Base-by-base conservation (phyloP, 1,140 invertebrate species). In the Drosophila baimaii region DNA sequence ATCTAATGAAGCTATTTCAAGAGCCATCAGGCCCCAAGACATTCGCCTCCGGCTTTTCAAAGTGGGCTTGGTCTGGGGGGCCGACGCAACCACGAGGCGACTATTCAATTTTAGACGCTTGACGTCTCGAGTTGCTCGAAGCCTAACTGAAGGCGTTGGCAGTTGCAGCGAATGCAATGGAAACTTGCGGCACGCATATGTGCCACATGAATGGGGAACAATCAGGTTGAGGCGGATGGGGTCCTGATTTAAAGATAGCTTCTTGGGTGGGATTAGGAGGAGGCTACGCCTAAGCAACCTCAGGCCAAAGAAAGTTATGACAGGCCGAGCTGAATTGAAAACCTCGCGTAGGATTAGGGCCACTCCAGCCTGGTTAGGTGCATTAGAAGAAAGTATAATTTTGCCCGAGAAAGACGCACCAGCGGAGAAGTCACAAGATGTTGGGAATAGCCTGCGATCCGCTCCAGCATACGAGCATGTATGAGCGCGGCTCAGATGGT, bases 391-490 rank as follows among this genome's bases (percentile, higher is more conserved):
- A 64, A 51, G 29, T 64, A 59, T 58, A 66, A 63, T 66, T 63
- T 79, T 62, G 61, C 41, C 57, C 37, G 72, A 62, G 51, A 12
- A 63, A 79, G 51, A 77, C 72, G 63, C 46, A 59, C 44, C 17
- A 46, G 8, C 62, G 56, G 33, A 74, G 35, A 58, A 35, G 7
- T 27, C 8, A 13, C 54, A 86, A 62, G 54, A 92, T 92, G 90
- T 61, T 91, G 49, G 91, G 88, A 68, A 86, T 91, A 47, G 92
- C 90, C 25, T 91, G 93, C 37, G 94, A 95, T 92, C 94, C 94
- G 54, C 85, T 95, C 58, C 92, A 95, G 68, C 94, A 95, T 72
- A 95, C 94, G 27, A 95, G 94, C 90, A 95, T 95, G 86, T 95
- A 95, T 91, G 93, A 95, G 69, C 88, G 93, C n/a, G 92, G 91